Conservation (phyloP, 1,140 invertebrate genomes). For the Drosophila rufa region DNA sequence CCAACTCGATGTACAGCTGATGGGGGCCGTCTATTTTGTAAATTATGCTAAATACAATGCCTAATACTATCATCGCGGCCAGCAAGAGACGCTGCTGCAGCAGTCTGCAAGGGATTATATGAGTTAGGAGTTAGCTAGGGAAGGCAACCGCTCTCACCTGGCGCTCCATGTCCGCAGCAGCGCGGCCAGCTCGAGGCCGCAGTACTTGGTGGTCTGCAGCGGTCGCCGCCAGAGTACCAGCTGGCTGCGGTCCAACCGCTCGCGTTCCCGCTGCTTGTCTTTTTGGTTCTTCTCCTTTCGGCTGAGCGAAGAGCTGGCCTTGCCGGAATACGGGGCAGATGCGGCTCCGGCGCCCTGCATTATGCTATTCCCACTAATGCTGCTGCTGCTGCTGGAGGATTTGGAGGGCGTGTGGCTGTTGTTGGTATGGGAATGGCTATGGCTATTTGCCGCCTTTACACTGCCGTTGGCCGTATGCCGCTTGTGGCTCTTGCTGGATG, state of each 20-base stretch:
- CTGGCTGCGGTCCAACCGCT: slow-evolving; percentile 87
- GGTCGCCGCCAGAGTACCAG: slow-evolving; percentile 95
- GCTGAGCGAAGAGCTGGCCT: slow-evolving; percentile 12
- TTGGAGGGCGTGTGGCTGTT: slow-evolving; percentile 30
- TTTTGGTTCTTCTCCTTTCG: slow-evolving; percentile 82
- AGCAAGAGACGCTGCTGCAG: slow-evolving; percentile 86
- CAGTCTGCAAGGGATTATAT: slow-evolving; percentile 84
- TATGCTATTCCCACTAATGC: slow-evolving; percentile 4
- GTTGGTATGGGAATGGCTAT: slow-evolving; percentile 6
- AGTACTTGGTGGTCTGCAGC: slow-evolving; percentile 93
- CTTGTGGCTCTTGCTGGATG: slow-evolving; percentile 34
- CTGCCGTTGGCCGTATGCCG: slow-evolving; percentile 33
- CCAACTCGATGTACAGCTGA: slow-evolving; percentile 84
- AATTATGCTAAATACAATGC: slow-evolving; percentile 84
- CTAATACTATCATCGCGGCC: slow-evolving; percentile 83
- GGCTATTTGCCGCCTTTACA: slow-evolving; percentile 13
- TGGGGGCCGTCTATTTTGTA: slow-evolving; percentile 86
- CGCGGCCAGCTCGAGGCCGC: slow-evolving; percentile 90
- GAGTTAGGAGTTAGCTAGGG: slow-evolving; percentile 22
- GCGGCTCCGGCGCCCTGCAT: slow-evolving; percentile 17
- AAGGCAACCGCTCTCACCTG: slow-evolving; percentile 81
- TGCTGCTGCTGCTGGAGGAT: neutral
- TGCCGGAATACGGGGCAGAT: slow-evolving; percentile 2
- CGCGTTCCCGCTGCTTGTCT: slow-evolving; percentile 85
- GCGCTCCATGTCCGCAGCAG: slow-evolving; percentile 87